Evolutionary conservation across 1,140 invertebrate genomes (phyloP).

Genomic region (Halesus radiatus): DNA sequence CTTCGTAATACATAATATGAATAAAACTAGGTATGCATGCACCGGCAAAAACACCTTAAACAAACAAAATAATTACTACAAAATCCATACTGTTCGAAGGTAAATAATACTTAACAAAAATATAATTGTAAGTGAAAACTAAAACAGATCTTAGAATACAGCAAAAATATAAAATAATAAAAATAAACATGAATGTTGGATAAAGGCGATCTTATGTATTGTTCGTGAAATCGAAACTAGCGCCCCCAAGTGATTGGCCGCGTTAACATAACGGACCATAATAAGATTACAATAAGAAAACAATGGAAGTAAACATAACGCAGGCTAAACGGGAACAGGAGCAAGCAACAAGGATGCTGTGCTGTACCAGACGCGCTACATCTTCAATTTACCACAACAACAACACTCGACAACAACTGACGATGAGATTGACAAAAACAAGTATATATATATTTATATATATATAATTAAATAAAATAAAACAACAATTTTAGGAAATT

Average conservation of each 20-base stretch:
- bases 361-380: neutral
- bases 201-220: slow-evolving; percentile 40
- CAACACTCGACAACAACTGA: slow-evolving; percentile 36
- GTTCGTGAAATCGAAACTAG: neutral
- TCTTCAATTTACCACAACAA: slow-evolving; percentile 13
- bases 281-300: slow-evolving; percentile 38
- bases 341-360: no score
- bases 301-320: slow-evolving; percentile 38
- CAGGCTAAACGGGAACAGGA: slow-evolving; percentile 7
- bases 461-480: slow-evolving; percentile 46
- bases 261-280: slow-evolving; percentile 38
- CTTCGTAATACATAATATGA: slow-evolving; percentile 33
- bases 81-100: slow-evolving; percentile 48
- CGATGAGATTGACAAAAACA: slow-evolving; percentile 42
- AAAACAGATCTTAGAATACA: slow-evolving; percentile 45
- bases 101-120: slow-evolving; percentile 58
- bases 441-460: neutral
- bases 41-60: slow-evolving; percentile 40
- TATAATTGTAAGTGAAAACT: slow-evolving; percentile 53
- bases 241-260: neutral
- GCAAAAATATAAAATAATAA: slow-evolving; percentile 33
- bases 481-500: slow-evolving; percentile 54
- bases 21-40: slow-evolving; percentile 45
- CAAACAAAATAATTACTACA: slow-evolving; percentile 42
- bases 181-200: slow-evolving; percentile 39